Conservation (phyloP, 2,797 vertebrate genomes). For the Petrocephalus sullivani region DNA sequence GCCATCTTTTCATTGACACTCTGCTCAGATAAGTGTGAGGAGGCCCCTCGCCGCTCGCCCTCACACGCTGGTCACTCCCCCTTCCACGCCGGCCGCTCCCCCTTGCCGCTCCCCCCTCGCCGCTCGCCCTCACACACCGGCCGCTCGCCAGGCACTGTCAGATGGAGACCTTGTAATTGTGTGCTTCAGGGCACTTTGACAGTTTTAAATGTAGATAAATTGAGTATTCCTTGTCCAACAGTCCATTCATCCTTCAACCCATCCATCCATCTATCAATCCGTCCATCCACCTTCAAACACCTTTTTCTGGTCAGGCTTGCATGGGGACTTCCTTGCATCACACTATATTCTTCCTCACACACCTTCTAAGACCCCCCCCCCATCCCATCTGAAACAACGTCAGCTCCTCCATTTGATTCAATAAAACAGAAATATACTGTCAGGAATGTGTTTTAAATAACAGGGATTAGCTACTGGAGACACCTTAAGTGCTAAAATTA, state of each 20-base stretch:
- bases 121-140: background rate
- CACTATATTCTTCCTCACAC: background rate
- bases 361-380: background rate
- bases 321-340: background rate
- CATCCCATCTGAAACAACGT: background rate
- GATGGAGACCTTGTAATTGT: background rate
- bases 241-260: background rate
- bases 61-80: background rate
- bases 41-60: background rate
- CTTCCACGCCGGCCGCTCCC: no score
- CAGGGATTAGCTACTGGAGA: background rate
- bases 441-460: background rate
- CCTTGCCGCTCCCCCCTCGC: background rate
- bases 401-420: background rate
- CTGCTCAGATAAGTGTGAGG: background rate
- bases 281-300: background rate
- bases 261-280: background rate
- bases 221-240: background rate
- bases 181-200: background rate
- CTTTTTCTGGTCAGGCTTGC: background rate
- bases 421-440: conserved; percentile 4
- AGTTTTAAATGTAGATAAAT: background rate
- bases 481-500: background rate
- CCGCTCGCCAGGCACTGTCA: background rate
- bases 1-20: background rate